A percentile compares a stretch with the other conserved stretches of the same genome.
Evolutionary conservation across 2,888 invertebrate species (phyloP).

Genomic region (Folsomia manolachei): DNA sequence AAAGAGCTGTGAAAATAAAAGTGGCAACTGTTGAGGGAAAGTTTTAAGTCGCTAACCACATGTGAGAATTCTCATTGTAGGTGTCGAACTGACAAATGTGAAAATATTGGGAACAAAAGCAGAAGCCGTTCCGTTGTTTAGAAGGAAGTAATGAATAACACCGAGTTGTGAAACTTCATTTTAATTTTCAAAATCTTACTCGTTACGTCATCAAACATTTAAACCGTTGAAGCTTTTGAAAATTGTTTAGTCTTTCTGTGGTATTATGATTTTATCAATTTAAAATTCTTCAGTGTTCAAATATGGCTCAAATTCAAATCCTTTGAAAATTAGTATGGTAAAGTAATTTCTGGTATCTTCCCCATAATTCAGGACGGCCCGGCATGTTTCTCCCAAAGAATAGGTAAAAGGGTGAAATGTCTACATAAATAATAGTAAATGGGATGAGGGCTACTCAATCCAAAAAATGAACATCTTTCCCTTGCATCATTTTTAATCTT

Average conservation of each 20-base stretch:
- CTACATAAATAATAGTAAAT: constrained; percentile 48
- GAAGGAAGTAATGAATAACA: background rate
- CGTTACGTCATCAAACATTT: too few species aligned
- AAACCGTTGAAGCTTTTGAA: too few species aligned
- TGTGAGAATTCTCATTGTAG: constrained; percentile 15
- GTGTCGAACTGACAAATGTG: background rate
- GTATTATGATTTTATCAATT: too few species aligned
- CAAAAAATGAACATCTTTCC: background rate
- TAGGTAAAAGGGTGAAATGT: constrained; percentile 47
- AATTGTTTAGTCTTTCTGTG: too few species aligned
- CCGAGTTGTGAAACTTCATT: background rate
- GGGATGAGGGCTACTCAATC: constrained; percentile 22
- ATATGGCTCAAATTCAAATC: too few species aligned
- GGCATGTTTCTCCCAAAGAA: constrained; percentile 34
- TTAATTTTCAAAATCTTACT: background rate
- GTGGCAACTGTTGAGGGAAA: constrained; percentile 3
- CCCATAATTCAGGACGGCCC: constrained; percentile 4
- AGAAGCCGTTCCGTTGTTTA: background rate
- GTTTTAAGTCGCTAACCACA: constrained; percentile 16
- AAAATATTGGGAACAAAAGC: background rate
- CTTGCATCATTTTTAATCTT: background rate
- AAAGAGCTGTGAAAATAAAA: background rate
- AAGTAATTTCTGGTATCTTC: too few species aligned
- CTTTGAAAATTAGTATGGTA: too few species aligned
- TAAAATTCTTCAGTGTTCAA: too few species aligned